Evolutionary conservation across 2,888 invertebrate species (phyloP).

Genomic region (Isotomurus palustris): DNA sequence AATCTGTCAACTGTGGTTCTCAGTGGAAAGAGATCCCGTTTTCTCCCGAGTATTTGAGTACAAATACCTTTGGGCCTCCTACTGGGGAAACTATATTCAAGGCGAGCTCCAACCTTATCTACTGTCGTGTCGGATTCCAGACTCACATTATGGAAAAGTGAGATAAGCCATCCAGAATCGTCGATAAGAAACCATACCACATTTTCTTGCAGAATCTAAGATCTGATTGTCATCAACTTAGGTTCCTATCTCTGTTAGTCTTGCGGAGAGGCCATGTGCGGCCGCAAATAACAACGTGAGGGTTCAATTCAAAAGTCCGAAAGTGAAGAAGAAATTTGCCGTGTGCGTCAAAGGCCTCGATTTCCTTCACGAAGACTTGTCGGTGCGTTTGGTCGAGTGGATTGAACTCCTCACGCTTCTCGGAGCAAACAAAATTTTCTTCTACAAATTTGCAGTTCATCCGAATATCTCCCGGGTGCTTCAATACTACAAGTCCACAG

Average conservation of each 20-base stretch:
- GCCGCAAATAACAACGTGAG: conserved; percentile 49
- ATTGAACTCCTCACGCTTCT: conserved; percentile 51
- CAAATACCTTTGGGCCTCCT: too few relatives aligned
- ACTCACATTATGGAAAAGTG: conserved; percentile 59
- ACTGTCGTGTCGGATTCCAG: conserved; percentile 80
- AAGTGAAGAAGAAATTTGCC: too few relatives aligned
- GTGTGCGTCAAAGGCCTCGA: conserved; percentile 53
- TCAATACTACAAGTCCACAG: conserved; percentile 45
- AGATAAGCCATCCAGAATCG: too few relatives aligned
- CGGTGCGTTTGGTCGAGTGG: conserved; percentile 52
- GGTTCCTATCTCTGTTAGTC: conserved; percentile 48
- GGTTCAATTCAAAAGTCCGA: too few relatives aligned
- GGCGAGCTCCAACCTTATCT: conserved; percentile 88
- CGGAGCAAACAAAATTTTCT: conserved; percentile 52
- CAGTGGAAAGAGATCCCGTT: conserved; percentile 33
- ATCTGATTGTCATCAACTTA: conserved; percentile 16
- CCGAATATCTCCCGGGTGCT: conserved; percentile 49
- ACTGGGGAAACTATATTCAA: too few relatives aligned
- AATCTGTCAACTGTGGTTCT: conserved; percentile 48
- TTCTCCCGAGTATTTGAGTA: conserved; percentile 45
- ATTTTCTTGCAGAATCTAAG: too few relatives aligned
- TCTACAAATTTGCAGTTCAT: conserved; percentile 52
- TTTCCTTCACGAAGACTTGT: conserved; percentile 51
- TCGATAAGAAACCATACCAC: too few relatives aligned
- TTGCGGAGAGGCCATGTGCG: conserved; percentile 48